Evolutionary conservation across 2,797 vertebrate genomes (phyloP), one percentile per base, ranked within the genome.

Genomic region (Leucoraja ocellata): DNA sequence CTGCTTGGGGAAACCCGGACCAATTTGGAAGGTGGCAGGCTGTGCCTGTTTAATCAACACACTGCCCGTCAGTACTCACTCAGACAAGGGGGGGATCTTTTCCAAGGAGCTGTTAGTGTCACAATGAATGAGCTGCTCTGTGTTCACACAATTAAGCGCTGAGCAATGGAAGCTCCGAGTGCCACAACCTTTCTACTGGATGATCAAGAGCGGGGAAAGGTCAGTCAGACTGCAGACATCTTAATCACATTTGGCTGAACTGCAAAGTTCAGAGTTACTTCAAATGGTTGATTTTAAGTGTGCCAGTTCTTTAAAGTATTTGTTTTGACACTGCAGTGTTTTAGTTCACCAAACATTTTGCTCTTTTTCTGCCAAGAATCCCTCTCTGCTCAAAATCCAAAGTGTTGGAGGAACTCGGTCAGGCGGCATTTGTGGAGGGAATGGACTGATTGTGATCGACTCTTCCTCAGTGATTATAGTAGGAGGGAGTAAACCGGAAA

Each of bases 31-130:
- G 74, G 68, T 76, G 11, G 16, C 39, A 25, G 90, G 23, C 39
- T 73, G 68, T 39, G 32, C 73, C 88, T 9, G 23, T 73, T 92
- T 74, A 92, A 92, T 92, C 90, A 92, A 23, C 54, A 76, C 23
- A 13, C 90, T 76, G 68, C 39, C 90, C 28, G 23, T 73, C 71
- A 92, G 46, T 76, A 39, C 76, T 1, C 54, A n/a, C 71, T 92
- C 71, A 92, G 25, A 92, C 71, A 92, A 73, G 32, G 13, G 28
- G 39, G 23, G 90, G 39, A 76, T 92, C 71, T 92, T 73, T 74
- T 92, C 28, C 90, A 74, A 92, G 46, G 36, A 92, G 90, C 25
- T 92, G 39, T 68, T 68, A 36, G n/a, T 92, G 71, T 76, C 90
- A 92, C 68, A 92, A 54, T 92, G 90, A 92, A 25, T 73, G 90